These are phyloP conservation scores for Drosophila pseudotakahashii DNA, from an alignment of 2,888 invertebrate genomes.

Conservation along the genomic window DNA sequence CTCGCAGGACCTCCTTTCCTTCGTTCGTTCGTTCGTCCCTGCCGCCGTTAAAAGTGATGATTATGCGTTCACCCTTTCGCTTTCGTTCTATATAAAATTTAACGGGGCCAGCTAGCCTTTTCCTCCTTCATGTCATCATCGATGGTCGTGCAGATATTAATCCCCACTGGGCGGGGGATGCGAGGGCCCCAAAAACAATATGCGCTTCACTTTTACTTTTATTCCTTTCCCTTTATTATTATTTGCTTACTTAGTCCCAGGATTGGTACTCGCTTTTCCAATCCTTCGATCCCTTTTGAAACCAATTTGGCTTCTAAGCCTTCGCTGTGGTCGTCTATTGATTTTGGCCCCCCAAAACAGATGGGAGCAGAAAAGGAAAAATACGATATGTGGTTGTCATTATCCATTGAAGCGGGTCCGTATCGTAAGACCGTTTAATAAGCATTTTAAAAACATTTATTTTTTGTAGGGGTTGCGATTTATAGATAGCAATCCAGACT, in stretches of 20 bases:
- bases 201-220: conserved; percentile 51
- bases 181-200: conserved; percentile 48
- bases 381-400: conserved; percentile 29
- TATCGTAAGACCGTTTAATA: conserved; percentile 30
- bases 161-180: conserved; percentile 33
- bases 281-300: conserved; percentile 49
- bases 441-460: conserved; percentile 33
- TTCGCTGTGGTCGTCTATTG: conserved; percentile 68
- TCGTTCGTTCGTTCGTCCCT: conserved; percentile 1
- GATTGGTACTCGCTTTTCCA: conserved; percentile 37
- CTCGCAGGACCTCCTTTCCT: neutral
- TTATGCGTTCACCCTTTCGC: conserved; percentile 71
- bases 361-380: neutral
- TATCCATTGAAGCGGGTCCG: conserved; percentile 12
- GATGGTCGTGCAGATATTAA: conserved; percentile 54
- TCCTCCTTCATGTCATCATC: conserved; percentile 27
- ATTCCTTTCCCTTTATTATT: conserved; percentile 45
- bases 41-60: conserved; percentile 72
- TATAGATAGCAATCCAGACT: neutral
- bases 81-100: conserved; percentile 59
- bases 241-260: conserved; percentile 57
- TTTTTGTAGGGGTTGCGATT: conserved; percentile 2
- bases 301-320: conserved; percentile 80
- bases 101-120: conserved; percentile 30
- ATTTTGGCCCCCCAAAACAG: conserved; percentile 55